These are phyloP conservation scores for Biston betularia DNA, from an alignment of 2,888 invertebrate species.

Conservation along the genomic window DNA sequence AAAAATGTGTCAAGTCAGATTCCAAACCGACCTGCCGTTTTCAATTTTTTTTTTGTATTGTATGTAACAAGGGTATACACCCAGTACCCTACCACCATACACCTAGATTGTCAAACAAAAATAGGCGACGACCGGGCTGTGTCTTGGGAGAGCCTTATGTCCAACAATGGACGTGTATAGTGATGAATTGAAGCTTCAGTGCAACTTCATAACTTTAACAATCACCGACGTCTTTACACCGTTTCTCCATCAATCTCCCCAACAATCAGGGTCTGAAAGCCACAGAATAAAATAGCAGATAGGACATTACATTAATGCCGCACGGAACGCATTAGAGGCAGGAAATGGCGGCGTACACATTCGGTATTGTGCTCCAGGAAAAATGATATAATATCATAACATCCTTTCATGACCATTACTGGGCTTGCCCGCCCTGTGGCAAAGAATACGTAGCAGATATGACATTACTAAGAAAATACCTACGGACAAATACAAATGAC, in stretches of 20 bases:
- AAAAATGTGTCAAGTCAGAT: too few species aligned
- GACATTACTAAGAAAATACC: not conserved
- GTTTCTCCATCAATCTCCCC: slow-evolving; percentile 38
- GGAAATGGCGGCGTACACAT: slow-evolving; percentile 78
- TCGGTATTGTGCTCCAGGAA: slow-evolving; percentile 75
- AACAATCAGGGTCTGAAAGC: slow-evolving; percentile 44
- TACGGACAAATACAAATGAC: not conserved
- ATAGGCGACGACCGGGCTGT: too few species aligned
- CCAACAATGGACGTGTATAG: too few species aligned
- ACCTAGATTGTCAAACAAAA: too few species aligned
- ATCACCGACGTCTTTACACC: slow-evolving; percentile 27
- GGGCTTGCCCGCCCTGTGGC: slow-evolving; percentile 69
- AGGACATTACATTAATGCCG: slow-evolving; percentile 61
- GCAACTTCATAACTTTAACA: slow-evolving; percentile 32
- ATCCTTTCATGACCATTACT: slow-evolving; percentile 81
- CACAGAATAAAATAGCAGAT: slow-evolving; percentile 57
- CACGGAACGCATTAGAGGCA: slow-evolving; percentile 74
- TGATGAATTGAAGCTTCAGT: not conserved
- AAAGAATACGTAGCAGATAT: slow-evolving; percentile 47
- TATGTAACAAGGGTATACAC: too few species aligned
- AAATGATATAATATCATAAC: slow-evolving; percentile 85
- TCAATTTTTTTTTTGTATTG: too few species aligned
- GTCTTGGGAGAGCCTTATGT: too few species aligned
- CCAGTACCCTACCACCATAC: too few species aligned
- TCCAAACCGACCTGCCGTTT: too few species aligned